Evolutionary conservation across 2,888 invertebrate species (phyloP).

Genomic region (Tenodera sinensis): DNA sequence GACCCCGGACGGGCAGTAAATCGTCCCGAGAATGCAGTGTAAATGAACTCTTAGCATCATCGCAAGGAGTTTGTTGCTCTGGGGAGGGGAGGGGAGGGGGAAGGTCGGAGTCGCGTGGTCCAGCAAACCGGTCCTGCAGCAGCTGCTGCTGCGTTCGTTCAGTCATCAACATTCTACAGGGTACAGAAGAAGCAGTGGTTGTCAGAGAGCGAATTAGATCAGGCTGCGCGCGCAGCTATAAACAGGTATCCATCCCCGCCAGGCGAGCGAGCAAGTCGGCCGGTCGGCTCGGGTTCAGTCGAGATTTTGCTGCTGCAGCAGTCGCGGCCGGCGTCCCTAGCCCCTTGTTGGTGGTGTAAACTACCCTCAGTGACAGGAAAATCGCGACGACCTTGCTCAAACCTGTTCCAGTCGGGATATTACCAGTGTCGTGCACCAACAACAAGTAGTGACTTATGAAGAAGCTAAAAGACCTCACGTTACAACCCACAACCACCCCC

Average conservation of each 20-base stretch:
- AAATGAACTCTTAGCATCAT: background rate
- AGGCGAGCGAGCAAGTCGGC: too few species aligned
- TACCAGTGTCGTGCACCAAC: background rate
- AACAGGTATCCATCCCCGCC: too few species aligned
- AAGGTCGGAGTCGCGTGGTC: background rate
- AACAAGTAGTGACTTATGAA: background rate
- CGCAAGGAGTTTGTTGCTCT: background rate
- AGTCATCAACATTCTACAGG: slow-evolving; percentile 27
- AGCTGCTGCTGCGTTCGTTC: background rate
- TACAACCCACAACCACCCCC: too few species aligned
- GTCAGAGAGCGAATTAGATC: background rate
- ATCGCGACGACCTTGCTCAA: background rate
- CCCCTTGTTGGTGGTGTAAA: background rate
- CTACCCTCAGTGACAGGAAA: background rate
- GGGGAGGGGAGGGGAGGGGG: too few species aligned
- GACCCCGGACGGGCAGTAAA: too few species aligned
- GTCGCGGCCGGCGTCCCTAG: too few species aligned
- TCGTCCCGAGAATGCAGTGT: background rate
- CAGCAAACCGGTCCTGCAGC: background rate
- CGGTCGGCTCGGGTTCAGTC: background rate
- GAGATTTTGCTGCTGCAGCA: slow-evolving; percentile 23
- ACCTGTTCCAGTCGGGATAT: background rate
- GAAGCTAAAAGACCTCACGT: background rate
- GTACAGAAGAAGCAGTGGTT: slow-evolving; percentile 16
- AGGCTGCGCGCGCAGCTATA: slow-evolving; percentile 14